Base-by-base conservation (phyloP, 2,888 invertebrate genomes). In the Orchesella flavescens region DNA sequence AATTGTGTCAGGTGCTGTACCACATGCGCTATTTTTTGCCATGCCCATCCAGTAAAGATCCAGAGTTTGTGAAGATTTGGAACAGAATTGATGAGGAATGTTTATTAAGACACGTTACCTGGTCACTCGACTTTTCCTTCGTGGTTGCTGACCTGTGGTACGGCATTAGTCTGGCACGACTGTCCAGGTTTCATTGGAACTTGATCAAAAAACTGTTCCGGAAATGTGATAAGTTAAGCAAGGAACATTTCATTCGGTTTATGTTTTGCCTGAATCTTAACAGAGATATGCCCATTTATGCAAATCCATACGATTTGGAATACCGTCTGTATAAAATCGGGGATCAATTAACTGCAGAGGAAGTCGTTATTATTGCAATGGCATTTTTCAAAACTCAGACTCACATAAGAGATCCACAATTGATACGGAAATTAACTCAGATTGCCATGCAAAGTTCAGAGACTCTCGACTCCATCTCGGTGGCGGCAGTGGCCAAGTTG, bases 361-460 rank as follows among this genome's bases (percentile, higher is more conserved):
- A 96, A 89, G 89, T 95, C 81, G 94, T 93, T 13, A 92, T 95
- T 15, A 92, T 94, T 87, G 92, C 93, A 4, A 93, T 94, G 93
- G 95, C 94, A 0, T 95, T 94, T 89, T 96, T 96, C 88, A 95
- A 95, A 91, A 93, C 93, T 17, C 92, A 93, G 90, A 93, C 93
- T 0, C 92, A 91, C 17, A 91, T 95, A 69, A 91, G 92, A 84
- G 92, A 91, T 89, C 86, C 89, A 2, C 89, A 90, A 0, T 88
- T 94, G 59, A 74, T 93, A 0, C 88, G 90, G 1, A 90, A 91
- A 73, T 91, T 94, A 0, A 92, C 94, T 49, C 86, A 90, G 1
- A 91, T 91, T 88, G 89, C 93, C 0, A 91, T 91, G n/a, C 89
- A 91, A 10, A 91, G 93, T 85, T 88, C 92, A 19, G 90, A 92